Evolutionary conservation across 1,140 invertebrate species (phyloP).

Genomic region (Lepidurus couesii): DNA sequence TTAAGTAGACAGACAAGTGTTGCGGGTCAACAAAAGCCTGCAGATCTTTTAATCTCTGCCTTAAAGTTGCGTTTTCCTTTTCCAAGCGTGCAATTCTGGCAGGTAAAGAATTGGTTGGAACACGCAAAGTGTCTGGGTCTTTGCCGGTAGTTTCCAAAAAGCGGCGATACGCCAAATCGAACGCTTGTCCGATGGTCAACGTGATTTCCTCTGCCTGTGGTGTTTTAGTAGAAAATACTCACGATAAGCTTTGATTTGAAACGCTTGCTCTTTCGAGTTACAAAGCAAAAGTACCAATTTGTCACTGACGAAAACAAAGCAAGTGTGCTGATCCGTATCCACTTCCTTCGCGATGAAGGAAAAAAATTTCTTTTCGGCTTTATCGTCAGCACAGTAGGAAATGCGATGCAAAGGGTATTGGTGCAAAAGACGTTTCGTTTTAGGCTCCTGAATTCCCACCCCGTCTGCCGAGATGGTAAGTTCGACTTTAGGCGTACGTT

Average conservation of each 20-base stretch:
- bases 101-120: slow-evolving; percentile 63
- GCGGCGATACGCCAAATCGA: slow-evolving; percentile 86
- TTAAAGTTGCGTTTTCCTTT: slow-evolving; percentile 62
- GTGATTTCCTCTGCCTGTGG: slow-evolving; percentile 86
- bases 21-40: slow-evolving; percentile 42
- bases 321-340: slow-evolving; percentile 74
- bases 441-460: slow-evolving; percentile 82
- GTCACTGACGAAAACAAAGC: slow-evolving; percentile 94
- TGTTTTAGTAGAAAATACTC: not conserved
- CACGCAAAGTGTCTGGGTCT: slow-evolving; percentile 61
- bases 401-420: slow-evolving; percentile 96
- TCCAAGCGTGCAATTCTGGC: slow-evolving; percentile 66
- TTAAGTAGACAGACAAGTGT: slow-evolving; percentile 41
- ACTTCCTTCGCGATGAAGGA: slow-evolving; percentile 92
- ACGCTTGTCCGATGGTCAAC: slow-evolving; percentile 92
- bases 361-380: slow-evolving; percentile 94
- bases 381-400: slow-evolving; percentile 96
- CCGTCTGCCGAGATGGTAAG: slow-evolving; percentile 92
- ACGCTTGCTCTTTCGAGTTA: not conserved
- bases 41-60: slow-evolving; percentile 58
- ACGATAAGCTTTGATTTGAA: not conserved
- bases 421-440: slow-evolving; percentile 71
- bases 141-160: slow-evolving; percentile 71
- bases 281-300: slow-evolving; percentile 60
- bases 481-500: slow-evolving; percentile 87